Percentiles rank a stretch among this genome's conserved stretches.
These are phyloP conservation scores for Pelagia noctiluca DNA, from an alignment of 30 jellyfish, hydroid and myxozoan genomes.

Conservation along the genomic window DNA sequence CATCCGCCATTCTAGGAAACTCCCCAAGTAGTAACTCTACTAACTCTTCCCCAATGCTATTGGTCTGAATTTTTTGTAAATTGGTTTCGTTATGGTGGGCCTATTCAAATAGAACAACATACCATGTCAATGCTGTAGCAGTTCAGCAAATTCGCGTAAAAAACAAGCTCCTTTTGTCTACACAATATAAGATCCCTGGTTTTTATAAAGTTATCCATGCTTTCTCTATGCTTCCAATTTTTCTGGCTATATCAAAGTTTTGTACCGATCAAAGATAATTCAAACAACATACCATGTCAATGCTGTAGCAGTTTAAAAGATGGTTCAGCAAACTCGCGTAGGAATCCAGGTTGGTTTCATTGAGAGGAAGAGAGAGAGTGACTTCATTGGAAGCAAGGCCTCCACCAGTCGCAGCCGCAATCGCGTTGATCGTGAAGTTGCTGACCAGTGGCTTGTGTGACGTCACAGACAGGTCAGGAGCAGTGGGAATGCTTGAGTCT, in stretches of 20 bases:
- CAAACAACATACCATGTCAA: constrained; percentile 75
- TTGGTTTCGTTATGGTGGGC: not conserved
- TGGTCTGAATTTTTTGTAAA: not conserved
- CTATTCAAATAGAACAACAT: not conserved
- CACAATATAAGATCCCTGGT: too few relatives aligned
- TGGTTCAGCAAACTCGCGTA: constrained; percentile 53
- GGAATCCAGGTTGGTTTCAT: constrained; percentile 47
- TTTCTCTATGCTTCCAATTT: too few relatives aligned
- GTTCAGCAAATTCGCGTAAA: constrained; percentile 46
- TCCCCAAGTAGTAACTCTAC: too few relatives aligned
- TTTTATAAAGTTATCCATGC: too few relatives aligned
- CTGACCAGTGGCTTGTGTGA: constrained; percentile 36
- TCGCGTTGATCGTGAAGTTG: constrained; percentile 25
- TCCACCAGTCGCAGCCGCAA: constrained; percentile 82
- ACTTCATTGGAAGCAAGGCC: constrained; percentile 74
- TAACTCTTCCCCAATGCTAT: not conserved
- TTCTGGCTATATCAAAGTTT: too few relatives aligned
- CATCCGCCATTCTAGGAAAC: too few relatives aligned
- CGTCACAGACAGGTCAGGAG: constrained; percentile 37
- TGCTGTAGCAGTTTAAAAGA: constrained; percentile 65
- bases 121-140: constrained; percentile 80
- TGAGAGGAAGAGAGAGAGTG: constrained; percentile 39
- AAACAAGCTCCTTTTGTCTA: constrained; percentile 31
- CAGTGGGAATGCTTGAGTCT: constrained; percentile 55
- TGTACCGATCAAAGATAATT: too few relatives aligned